Conservation (phyloP, 2,797 vertebrate species). For the Heteromormyrus szaboi region DNA sequence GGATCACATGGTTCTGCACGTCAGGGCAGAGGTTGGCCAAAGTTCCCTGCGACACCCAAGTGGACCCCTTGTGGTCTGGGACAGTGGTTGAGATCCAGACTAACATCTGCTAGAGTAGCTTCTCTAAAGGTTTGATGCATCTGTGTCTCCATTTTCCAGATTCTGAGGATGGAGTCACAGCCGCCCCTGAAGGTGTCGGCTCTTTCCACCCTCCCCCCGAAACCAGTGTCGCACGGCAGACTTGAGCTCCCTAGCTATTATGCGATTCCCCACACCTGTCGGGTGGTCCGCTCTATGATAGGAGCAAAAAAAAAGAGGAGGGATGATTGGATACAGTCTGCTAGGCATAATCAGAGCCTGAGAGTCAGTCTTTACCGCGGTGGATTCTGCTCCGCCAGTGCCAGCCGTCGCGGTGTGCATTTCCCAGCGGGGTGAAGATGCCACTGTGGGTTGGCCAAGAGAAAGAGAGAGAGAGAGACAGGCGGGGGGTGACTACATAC, state of each 20-base stretch:
- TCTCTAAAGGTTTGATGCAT: background rate
- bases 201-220: background rate
- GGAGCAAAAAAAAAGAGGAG: constrained; percentile 8
- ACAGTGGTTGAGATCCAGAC: background rate
- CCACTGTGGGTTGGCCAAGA: background rate
- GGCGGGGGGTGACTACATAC: background rate
- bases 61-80: background rate
- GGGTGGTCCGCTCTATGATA: constrained; percentile 53
- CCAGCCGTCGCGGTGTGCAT: constrained; percentile 59
- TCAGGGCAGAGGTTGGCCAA: background rate
- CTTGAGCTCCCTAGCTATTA: background rate
- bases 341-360: background rate
- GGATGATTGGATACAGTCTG: constrained; percentile 26
- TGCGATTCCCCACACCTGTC: constrained; percentile 52
- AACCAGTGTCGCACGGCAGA: background rate
- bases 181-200: background rate
- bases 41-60: background rate
- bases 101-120: no score
- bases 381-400: constrained; percentile 29
- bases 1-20: background rate
- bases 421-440: constrained; percentile 23
- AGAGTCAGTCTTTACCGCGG: background rate
- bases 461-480: background rate
- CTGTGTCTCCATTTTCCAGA: background rate
- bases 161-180: background rate